These are phyloP conservation scores for Ibidorhyncha struthersii DNA, from an alignment of 2,113 vertebrate species.

Conservation along the genomic window DNA sequence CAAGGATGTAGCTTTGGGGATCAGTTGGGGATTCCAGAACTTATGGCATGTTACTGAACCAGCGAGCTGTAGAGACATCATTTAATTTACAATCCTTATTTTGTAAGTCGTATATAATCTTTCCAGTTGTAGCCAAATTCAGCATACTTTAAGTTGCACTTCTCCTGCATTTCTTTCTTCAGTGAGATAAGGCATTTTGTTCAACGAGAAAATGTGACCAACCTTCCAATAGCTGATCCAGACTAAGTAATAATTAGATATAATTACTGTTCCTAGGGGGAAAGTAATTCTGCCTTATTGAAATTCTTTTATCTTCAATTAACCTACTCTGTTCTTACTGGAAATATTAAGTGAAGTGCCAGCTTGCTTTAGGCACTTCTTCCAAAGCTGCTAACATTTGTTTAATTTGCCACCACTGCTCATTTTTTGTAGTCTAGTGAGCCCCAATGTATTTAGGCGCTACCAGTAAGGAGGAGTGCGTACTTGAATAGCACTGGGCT, in stretches of 20 bases:
- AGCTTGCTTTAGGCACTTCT: background rate
- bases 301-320: slow-evolving; percentile 60
- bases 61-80: background rate
- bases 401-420: background rate
- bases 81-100: background rate
- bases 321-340: slow-evolving; percentile 26
- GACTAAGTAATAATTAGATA: slow-evolving; percentile 59
- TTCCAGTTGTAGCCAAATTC: background rate
- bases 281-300: slow-evolving; percentile 32
- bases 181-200: background rate
- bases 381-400: background rate
- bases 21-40: background rate
- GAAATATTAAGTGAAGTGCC: background rate
- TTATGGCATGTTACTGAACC: background rate
- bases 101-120: background rate
- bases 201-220: background rate
- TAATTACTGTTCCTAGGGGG: slow-evolving; percentile 45
- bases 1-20: background rate
- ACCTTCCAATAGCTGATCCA: slow-evolving; percentile 41
- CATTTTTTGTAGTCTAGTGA: background rate
- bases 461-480: accelerated
- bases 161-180: background rate
- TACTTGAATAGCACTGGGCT: background rate
- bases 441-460: accelerated
- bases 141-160: background rate